phyloP scores from a whole-genome alignment of 2,888 invertebrate species.

The Cataglyphis albicans region DNA sequence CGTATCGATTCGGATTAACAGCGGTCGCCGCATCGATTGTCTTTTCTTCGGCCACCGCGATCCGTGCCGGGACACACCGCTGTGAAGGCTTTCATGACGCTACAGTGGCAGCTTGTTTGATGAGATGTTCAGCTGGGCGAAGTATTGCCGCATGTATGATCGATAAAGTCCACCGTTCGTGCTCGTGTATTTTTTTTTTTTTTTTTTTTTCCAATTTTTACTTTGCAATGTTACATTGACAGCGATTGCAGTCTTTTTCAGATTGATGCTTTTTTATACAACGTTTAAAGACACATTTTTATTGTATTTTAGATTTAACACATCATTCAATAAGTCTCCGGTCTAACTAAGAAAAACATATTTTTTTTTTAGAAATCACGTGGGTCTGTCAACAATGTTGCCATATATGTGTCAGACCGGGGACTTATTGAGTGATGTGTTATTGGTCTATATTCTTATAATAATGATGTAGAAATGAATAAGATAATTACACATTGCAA shows the following conservation, averaged over 20 bases:
- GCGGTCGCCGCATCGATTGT: constrained; percentile 32
- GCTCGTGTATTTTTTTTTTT: background rate
- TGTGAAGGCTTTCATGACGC: constrained; percentile 13
- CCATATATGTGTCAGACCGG: too few species aligned
- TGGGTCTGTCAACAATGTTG: too few species aligned
- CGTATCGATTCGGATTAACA: constrained; percentile 61
- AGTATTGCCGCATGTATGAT: constrained; percentile 16
- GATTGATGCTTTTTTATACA: background rate
- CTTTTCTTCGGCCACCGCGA: constrained; percentile 29
- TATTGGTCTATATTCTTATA: background rate
- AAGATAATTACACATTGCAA: background rate
- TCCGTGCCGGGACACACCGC: background rate
- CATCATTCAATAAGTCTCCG: too few species aligned
- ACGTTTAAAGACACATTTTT: background rate
- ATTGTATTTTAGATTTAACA: background rate
- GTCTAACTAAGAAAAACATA: too few species aligned
- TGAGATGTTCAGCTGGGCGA: constrained; percentile 18
- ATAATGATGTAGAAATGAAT: background rate
- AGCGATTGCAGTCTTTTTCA: background rate
- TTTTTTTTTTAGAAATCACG: too few species aligned
- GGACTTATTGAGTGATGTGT: too few species aligned
- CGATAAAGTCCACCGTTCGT: background rate
- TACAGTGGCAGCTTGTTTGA: constrained; percentile 21
- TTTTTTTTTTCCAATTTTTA: background rate
- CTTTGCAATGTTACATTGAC: background rate